Percentiles rank a stretch among this genome's conserved stretches.
phyloP scores from a whole-genome alignment of 2,797 vertebrate species.

The Epinephelus malabaricus region DNA sequence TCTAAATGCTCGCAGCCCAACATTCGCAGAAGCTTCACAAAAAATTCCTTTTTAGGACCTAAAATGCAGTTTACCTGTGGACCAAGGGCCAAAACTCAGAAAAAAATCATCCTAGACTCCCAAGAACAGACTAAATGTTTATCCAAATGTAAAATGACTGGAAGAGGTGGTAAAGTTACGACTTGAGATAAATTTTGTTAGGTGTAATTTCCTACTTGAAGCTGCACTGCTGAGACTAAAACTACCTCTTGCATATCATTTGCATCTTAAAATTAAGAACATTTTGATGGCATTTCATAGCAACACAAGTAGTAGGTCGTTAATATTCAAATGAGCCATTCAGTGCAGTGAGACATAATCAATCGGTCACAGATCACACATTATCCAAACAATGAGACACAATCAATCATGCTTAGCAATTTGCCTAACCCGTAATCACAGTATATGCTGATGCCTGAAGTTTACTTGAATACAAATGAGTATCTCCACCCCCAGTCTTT shows the following conservation, averaged over 20 bases:
- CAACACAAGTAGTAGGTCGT: conserved; percentile 44
- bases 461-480: conserved; percentile 80
- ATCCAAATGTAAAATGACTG: neutral
- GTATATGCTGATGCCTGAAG: conserved; percentile 74
- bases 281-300: conserved; percentile 52
- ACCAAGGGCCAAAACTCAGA: too few species aligned
- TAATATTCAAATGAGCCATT: conserved; percentile 75
- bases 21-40: too few species aligned
- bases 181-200: neutral
- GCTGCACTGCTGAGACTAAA: conserved; percentile 15
- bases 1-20: too few species aligned
- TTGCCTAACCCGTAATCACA: conserved; percentile 72
- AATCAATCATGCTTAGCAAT: conserved; percentile 78
- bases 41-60: too few species aligned
- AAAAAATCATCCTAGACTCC: neutral
- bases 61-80: too few species aligned
- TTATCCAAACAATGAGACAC: conserved; percentile 78
- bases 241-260: conserved; percentile 15
- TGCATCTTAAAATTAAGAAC: conserved; percentile 37
- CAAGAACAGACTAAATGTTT: neutral
- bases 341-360: conserved; percentile 56
- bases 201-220: neutral
- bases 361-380: conserved; percentile 76
- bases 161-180: neutral
- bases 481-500: neutral